phyloP scores from a whole-genome alignment of 2,113 vertebrate species.

The Pelobates fuscus region DNA sequence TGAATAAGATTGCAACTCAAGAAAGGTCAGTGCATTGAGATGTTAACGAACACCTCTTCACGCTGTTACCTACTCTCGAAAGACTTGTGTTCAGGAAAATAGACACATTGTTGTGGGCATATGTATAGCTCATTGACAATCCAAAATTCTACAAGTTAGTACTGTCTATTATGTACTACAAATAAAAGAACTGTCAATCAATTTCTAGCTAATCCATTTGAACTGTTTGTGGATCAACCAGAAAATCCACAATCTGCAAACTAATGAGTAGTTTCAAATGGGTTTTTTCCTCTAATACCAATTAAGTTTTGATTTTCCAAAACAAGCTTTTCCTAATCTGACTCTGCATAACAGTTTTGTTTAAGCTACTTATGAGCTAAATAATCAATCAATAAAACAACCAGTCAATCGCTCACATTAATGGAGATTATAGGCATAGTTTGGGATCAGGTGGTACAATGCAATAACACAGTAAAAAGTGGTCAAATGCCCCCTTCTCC shows the following conservation, averaged over 20 bases:
- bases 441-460: too few species aligned
- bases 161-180: neutral
- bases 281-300: neutral
- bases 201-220: neutral
- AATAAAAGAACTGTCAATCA: neutral
- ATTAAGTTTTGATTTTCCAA: too few species aligned
- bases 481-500: too few species aligned
- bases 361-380: too few species aligned
- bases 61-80: slow-evolving; percentile 39
- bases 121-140: neutral
- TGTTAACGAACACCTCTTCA: slow-evolving; percentile 40
- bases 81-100: slow-evolving; percentile 53
- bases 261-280: neutral
- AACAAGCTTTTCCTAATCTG: too few species aligned
- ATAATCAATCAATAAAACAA: too few species aligned
- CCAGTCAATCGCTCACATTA: too few species aligned
- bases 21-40: slow-evolving; percentile 22
- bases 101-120: slow-evolving; percentile 35
- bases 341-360: too few species aligned
- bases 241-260: neutral
- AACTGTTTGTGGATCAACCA: neutral
- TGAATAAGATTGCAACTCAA: slow-evolving; percentile 19
- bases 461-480: too few species aligned
- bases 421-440: too few species aligned
- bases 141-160: neutral